Percentiles rank a stretch among this genome's conserved stretches.
phyloP scores from a whole-genome alignment of 2,888 invertebrate species.

The Blastobasis adustella region DNA sequence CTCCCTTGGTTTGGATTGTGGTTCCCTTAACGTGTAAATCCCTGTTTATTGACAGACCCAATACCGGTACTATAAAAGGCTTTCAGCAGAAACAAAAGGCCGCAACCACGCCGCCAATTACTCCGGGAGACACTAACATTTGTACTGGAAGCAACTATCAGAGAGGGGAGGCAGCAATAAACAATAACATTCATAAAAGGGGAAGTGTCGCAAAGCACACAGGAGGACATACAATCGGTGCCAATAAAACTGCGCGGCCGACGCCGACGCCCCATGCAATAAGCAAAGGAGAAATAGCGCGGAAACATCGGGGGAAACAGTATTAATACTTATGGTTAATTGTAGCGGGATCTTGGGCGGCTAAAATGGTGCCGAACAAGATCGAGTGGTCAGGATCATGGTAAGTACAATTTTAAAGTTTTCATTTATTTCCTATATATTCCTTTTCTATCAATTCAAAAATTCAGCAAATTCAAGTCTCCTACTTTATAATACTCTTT shows the following conservation, averaged over 20 bases:
- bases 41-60: too few species aligned
- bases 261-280: constrained; percentile 56
- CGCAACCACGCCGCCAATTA: constrained; percentile 21
- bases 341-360: constrained; percentile 40
- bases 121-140: constrained; percentile 33
- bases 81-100: neutral
- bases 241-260: constrained; percentile 61
- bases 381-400: too few species aligned
- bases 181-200: constrained; percentile 63
- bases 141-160: constrained; percentile 19
- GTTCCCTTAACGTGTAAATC: too few species aligned
- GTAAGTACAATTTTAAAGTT: too few species aligned
- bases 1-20: too few species aligned
- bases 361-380: constrained; percentile 37
- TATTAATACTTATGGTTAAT: constrained; percentile 74
- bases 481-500: too few species aligned
- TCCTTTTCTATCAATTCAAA: too few species aligned
- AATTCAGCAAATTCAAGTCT: too few species aligned
- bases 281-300: constrained; percentile 65
- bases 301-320: constrained; percentile 69
- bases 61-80: too few species aligned
- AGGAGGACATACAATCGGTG: constrained; percentile 62
- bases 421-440: too few species aligned
- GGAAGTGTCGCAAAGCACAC: constrained; percentile 62
- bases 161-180: constrained; percentile 42